A percentile compares a stretch with the other conserved stretches of the same genome.
These are phyloP conservation scores for Hirudinaria manillensis DNA, from an alignment of 2,888 invertebrate genomes.

Conservation along the genomic window DNA sequence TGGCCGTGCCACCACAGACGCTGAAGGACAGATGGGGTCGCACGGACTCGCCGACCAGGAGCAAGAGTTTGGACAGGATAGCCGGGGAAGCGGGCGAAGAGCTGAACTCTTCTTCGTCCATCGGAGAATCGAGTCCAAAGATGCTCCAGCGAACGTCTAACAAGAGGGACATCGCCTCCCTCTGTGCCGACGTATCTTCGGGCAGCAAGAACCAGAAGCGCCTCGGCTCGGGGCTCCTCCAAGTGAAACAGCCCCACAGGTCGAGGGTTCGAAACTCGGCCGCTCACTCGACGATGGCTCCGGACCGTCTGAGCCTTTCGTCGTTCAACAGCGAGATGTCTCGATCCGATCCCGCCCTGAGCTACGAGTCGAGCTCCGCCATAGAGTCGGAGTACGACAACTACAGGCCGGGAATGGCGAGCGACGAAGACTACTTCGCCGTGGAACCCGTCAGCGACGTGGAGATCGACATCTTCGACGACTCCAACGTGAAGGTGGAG, in stretches of 20 bases:
- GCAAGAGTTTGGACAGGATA: conserved; percentile 23
- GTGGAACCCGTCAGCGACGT: conserved; percentile 52
- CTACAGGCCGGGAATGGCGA: conserved; percentile 58
- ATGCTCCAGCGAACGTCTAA: conserved; percentile 20
- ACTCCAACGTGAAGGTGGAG: conserved; percentile 49
- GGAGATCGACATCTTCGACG: conserved; percentile 53
- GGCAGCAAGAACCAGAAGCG: background rate
- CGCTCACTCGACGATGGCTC: conserved; percentile 24
- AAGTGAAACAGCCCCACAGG: background rate
- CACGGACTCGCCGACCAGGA: background rate
- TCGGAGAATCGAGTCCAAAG: conserved; percentile 18
- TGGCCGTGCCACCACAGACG: background rate
- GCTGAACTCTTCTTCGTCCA: background rate
- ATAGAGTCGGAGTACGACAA: conserved; percentile 71
- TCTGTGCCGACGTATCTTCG: background rate
- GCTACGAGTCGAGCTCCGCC: conserved; percentile 49
- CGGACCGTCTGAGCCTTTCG: conserved; percentile 50
- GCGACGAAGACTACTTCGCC: conserved; percentile 55
- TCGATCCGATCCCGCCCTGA: conserved; percentile 49
- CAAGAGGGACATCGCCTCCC: conserved; percentile 13
- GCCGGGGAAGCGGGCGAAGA: background rate
- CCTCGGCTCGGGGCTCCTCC: background rate
- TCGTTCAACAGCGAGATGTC: conserved; percentile 53
- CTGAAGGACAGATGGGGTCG: background rate
- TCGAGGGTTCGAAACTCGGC: background rate